Evolutionary conservation across 2,888 invertebrate genomes (phyloP).

Genomic region (Pandemis corylana): DNA sequence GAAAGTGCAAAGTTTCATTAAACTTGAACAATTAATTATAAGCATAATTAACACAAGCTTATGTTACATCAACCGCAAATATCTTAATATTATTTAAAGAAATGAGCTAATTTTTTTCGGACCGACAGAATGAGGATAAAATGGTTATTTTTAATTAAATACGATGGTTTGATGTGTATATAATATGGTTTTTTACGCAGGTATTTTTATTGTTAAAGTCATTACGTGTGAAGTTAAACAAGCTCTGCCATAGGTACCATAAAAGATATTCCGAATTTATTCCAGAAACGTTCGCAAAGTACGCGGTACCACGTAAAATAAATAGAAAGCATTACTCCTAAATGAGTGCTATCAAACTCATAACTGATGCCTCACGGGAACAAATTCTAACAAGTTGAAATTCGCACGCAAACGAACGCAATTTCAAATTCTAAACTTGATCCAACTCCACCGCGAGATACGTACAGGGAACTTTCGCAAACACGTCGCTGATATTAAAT

Average conservation of each 20-base stretch:
- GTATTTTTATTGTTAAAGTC: not conserved
- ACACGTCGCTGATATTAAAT: conserved; percentile 80
- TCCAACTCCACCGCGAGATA: conserved; percentile 60
- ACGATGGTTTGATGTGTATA: too few species aligned
- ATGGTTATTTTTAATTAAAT: too few species aligned
- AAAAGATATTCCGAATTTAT: conserved; percentile 29
- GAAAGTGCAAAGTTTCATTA: conserved; percentile 63
- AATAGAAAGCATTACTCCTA: conserved; percentile 44
- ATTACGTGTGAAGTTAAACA: conserved; percentile 16
- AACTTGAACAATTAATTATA: conserved; percentile 64
- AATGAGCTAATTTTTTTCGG: not conserved
- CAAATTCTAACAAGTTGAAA: conserved; percentile 60
- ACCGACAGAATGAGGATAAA: not conserved
- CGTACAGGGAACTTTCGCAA: conserved; percentile 64
- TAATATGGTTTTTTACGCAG: not conserved
- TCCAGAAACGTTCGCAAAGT: conserved; percentile 37
- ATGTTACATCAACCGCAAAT: conserved; percentile 48
- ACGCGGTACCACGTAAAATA: conserved; percentile 39
- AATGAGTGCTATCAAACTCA: conserved; percentile 53
- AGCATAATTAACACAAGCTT: conserved; percentile 61
- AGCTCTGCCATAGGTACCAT: conserved; percentile 12
- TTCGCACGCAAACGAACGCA: conserved; percentile 67
- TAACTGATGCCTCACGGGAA: conserved; percentile 52
- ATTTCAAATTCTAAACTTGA: conserved; percentile 72
- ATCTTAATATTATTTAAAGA: conserved; percentile 20